Evolutionary conservation across 2,113 vertebrate genomes (phyloP).

Genomic region (Corvus moneduloides): DNA sequence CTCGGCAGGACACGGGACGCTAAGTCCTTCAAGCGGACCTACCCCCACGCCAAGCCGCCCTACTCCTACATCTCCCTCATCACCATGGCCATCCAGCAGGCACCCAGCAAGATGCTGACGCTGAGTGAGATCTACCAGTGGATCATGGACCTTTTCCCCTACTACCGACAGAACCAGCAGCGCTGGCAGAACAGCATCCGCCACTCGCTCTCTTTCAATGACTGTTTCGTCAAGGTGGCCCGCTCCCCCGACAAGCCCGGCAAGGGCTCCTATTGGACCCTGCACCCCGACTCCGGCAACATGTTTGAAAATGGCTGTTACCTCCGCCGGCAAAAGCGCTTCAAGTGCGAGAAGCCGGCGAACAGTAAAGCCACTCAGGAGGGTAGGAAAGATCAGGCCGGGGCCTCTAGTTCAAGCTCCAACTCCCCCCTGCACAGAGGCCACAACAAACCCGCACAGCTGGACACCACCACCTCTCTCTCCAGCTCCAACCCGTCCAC

Average conservation of each 20-base stretch:
- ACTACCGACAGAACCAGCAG: constrained; percentile 97
- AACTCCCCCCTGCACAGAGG: constrained; percentile 80
- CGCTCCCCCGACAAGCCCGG: constrained; percentile 97
- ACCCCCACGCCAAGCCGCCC: constrained; percentile 95
- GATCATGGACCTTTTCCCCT: constrained; percentile 99
- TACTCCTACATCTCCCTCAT: constrained; percentile 99
- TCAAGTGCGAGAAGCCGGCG: constrained; percentile 92
- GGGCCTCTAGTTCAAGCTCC: constrained; percentile 64
- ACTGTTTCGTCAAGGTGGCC: constrained; percentile 98
- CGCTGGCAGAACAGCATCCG: constrained; percentile 99
- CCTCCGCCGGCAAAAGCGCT: constrained; percentile 94
- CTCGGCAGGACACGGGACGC: constrained; percentile 84
- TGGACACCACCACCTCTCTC: constrained; percentile 77
- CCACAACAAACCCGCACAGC: constrained; percentile 73
- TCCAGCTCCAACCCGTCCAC: constrained; percentile 74
- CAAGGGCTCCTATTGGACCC: constrained; percentile 97
- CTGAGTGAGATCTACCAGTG: constrained; percentile 98
- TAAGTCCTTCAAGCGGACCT: constrained; percentile 93
- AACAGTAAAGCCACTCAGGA: constrained; percentile 73
- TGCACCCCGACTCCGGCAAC: constrained; percentile 97
- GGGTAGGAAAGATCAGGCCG: constrained; percentile 69
- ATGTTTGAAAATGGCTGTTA: constrained; percentile 99
- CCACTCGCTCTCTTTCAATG: constrained; percentile 97
- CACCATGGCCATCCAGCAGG: constrained; percentile 98
- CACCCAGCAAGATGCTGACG: constrained; percentile 96